Evolutionary conservation across 2,113 vertebrate species (phyloP), one percentile per base, ranked within the genome.

Genomic region (Datnioides undecimradiatus): DNA sequence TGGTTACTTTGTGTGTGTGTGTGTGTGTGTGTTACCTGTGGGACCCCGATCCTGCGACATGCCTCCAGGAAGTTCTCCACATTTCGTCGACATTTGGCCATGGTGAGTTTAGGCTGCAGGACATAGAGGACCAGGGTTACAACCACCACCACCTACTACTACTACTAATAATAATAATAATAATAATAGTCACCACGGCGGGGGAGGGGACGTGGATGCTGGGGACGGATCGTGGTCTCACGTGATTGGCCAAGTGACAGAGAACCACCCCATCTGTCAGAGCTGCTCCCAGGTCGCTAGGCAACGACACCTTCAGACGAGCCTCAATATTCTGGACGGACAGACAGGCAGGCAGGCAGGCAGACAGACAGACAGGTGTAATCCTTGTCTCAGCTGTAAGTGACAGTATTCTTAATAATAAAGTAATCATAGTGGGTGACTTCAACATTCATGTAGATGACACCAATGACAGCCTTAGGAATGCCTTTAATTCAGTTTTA

Each of bases 61-160:
- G 98, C 98, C 93, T 99, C 98, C 82, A 99, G 90, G 91, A 99
- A 99, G 92, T 99, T 99, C 92, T 99, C 98, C 68, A 99, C 98
- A 0, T 99, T 99, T 49, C 98, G 93, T 55, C 98, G 96, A 94
- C 98, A 99, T 87, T 99, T 99, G 64, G 98, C 98, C 96, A 99
- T 99, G n/a, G 97, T 99, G 87, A 99, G 95, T 91, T 98, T 99
- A 85, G 98, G 98, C 98, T 99, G 58, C 62, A 34, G 87, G 77
- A 87, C 76, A 62, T 8, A 72, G 17, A 21, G 2, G 1, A n/a
- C 3, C 9, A 8, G 25, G 0, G 33, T 45, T 27, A 33, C 0
- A 0, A 17, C 10, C 2, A 16, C 4, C 23, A n/a, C 3, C 8
- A 52, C 58, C 0, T 5, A 34, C 27, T 8, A 21, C 17, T 14